Evolutionary conservation across 1,140 invertebrate genomes (phyloP), one percentile per base, ranked within the genome.

Genomic region (Hyphantria cunea): DNA sequence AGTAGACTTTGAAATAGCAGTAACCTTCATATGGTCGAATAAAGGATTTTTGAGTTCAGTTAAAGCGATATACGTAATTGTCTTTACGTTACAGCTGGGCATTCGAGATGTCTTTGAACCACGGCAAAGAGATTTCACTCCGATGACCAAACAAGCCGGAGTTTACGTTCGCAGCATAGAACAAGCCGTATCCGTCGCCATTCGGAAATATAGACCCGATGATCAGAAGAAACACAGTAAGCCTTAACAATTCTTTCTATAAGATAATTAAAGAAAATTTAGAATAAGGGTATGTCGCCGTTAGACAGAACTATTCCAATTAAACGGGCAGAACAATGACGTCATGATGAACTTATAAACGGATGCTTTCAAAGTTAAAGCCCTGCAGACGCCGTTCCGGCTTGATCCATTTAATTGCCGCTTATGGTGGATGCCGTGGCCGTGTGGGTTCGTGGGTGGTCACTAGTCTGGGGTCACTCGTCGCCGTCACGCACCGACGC

Each of bases 151-250:
- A 6, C 94, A 95, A 64, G 82, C 92, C 9, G 93, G 94, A 17
- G 92, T 96, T 34, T 96, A 95, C 73, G 95, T 95, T 9, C 93
- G 95, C 55, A 95, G 95, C 77, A 94, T 96, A 64, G 95, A 96
- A 83, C 95, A 96, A 86, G 94, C 94, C 14, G 95, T 96, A 49
- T 95, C 95, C 13, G 94, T 96, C 3, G 94, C 94, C 69, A 96
- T 96, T 65, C 93, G 94, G 71, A 96, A 95, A 80, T 95, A 94
- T 71, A 91, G 93, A 72, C 74, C 91, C 83, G 66, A 92, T 88
- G 72, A 92, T 82, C 73, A 80, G 77, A 71, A 89, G 89, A 70
- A 90, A 90, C 84, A 74, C 49, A 86, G 93, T 93, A 89, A 93
- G 92, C 17, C 5, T 25, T 25, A 3, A 25, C 17, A 25, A 25